A percentile compares a stretch with the other conserved stretches of the same genome.
Conservation (phyloP, 2,888 invertebrate species). For the Acleris laterana region DNA sequence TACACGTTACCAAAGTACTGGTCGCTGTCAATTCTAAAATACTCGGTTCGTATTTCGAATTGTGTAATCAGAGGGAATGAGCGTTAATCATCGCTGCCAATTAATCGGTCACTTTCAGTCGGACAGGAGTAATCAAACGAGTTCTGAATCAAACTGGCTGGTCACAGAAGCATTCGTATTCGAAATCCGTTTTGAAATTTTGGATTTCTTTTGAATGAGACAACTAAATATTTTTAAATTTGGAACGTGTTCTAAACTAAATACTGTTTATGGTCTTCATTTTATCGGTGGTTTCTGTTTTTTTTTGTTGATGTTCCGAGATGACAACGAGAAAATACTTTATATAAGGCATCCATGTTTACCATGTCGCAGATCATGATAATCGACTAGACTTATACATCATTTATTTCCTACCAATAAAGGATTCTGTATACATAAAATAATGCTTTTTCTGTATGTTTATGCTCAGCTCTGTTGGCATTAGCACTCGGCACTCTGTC, state of each 20-base stretch:
- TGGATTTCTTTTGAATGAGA: too few relatives aligned
- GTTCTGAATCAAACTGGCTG: slow-evolving; percentile 2
- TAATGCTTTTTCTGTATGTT: slow-evolving; percentile 35
- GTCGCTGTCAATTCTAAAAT: slow-evolving; percentile 13
- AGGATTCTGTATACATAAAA: slow-evolving; percentile 25
- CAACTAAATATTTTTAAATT: too few relatives aligned
- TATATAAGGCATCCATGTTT: too few relatives aligned
- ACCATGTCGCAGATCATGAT: background rate
- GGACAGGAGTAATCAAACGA: slow-evolving; percentile 23
- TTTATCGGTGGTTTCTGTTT: too few relatives aligned
- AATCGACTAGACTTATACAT: slow-evolving; percentile 16
- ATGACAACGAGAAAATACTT: too few relatives aligned
- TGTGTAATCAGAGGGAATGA: slow-evolving; percentile 23
- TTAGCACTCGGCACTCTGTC: slow-evolving; percentile 29
- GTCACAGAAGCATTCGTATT: background rate
- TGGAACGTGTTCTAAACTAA: too few relatives aligned
- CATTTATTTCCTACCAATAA: slow-evolving; percentile 29
- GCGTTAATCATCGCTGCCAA: slow-evolving; percentile 30
- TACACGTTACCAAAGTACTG: too few relatives aligned
- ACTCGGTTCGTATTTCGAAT: background rate
- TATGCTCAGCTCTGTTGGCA: slow-evolving; percentile 27
- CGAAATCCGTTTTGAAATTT: background rate
- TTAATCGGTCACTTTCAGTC: slow-evolving; percentile 25
- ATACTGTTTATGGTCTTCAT: too few relatives aligned
- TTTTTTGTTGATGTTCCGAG: too few relatives aligned